These are phyloP conservation scores for Luperina nickerlii DNA, from an alignment of 2,888 invertebrate genomes.

Conservation along the genomic window DNA sequence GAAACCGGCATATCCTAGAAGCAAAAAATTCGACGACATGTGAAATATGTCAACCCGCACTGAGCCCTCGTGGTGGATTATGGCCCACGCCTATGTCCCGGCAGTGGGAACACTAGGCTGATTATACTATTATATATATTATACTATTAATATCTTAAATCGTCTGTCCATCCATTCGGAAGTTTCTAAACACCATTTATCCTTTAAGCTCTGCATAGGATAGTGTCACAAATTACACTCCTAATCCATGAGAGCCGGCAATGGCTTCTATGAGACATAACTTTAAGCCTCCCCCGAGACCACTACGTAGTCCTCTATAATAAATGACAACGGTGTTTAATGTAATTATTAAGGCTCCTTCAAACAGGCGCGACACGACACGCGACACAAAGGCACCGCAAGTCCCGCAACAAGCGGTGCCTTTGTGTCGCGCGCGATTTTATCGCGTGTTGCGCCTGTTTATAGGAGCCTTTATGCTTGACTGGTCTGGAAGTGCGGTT, in stretches of 20 bases:
- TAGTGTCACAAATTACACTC: constrained; percentile 50
- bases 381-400: too few relatives aligned
- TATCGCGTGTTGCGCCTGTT: too few relatives aligned
- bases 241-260: constrained; percentile 46
- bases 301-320: constrained; percentile 21
- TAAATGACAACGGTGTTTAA: constrained; percentile 31
- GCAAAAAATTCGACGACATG: too few relatives aligned
- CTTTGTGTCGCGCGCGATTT: too few relatives aligned
- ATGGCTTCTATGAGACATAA: constrained; percentile 47
- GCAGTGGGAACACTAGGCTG: too few relatives aligned
- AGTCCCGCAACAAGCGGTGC: too few relatives aligned
- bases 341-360: constrained; percentile 11
- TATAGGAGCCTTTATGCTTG: neutral
- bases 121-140: too few relatives aligned
- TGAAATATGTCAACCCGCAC: too few relatives aligned
- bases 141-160: neutral
- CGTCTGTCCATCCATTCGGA: neutral
- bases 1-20: too few relatives aligned
- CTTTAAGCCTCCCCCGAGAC: constrained; percentile 47
- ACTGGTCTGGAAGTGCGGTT: neutral
- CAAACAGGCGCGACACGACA: too few relatives aligned
- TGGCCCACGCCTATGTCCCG: too few relatives aligned
- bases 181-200: constrained; percentile 7
- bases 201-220: constrained; percentile 29
- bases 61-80: too few relatives aligned